phyloP scores from a whole-genome alignment of 2,888 invertebrate genomes.

The Pollenia amentaria region DNA sequence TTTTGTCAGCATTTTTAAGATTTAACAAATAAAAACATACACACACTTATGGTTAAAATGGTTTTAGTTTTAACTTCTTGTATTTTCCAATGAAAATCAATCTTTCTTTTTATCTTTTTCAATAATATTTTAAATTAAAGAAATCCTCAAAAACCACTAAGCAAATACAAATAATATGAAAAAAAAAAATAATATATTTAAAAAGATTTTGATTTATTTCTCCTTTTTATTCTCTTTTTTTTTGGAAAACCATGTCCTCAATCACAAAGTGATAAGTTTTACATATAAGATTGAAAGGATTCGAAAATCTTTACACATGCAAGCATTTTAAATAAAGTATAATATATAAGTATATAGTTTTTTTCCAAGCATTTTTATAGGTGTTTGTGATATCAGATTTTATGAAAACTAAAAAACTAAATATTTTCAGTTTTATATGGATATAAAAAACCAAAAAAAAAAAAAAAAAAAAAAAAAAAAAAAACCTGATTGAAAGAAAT shows the following conservation, averaged over 20 bases:
- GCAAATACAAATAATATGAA: slow-evolving; percentile 4
- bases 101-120: not conserved
- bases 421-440: slow-evolving; percentile 24
- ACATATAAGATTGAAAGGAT: slow-evolving; percentile 2
- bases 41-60: not conserved
- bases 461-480: not conserved
- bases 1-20: not conserved
- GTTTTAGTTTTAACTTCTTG: not conserved
- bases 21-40: not conserved
- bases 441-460: not conserved
- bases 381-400: slow-evolving; percentile 24
- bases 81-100: not conserved
- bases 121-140: not conserved
- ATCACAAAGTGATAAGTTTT: slow-evolving; percentile 40
- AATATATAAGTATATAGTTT: not conserved
- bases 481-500: slow-evolving; percentile 3
- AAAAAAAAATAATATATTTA: not conserved
- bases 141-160: slow-evolving; percentile 29
- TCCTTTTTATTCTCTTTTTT: not conserved
- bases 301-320: slow-evolving; percentile 26
- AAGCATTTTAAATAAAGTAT: not conserved
- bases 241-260: slow-evolving; percentile 24
- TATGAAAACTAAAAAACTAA: not conserved
- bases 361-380: slow-evolving; percentile 21
- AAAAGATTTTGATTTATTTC: slow-evolving; percentile 16